phyloP scores from a whole-genome alignment of 1,140 invertebrate genomes.

The Heliconius congener region DNA sequence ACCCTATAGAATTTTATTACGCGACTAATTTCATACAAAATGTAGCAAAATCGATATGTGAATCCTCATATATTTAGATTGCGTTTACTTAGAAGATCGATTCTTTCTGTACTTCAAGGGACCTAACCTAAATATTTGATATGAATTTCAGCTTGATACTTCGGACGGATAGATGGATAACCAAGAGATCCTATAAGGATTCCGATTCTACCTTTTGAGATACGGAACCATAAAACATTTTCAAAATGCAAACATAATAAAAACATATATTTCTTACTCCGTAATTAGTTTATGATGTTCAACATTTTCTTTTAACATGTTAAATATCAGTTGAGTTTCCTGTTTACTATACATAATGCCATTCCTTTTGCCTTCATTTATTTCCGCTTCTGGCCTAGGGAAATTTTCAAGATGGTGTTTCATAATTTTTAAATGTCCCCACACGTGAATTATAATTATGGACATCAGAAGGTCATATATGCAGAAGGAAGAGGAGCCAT shows the following conservation, averaged over 20 bases:
- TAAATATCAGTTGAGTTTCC: background rate
- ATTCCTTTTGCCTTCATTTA: background rate
- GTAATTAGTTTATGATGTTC: background rate
- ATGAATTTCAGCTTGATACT: too few species aligned
- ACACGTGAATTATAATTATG: constrained; percentile 41
- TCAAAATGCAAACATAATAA: background rate
- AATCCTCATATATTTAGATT: too few species aligned
- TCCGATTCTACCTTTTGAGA: too few species aligned
- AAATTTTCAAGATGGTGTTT: constrained; percentile 40
- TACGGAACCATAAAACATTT: background rate
- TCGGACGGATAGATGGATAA: too few species aligned
- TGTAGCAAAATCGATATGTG: too few species aligned
- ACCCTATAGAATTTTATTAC: too few species aligned
- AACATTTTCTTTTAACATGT: constrained; percentile 2
- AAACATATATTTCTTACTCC: background rate
- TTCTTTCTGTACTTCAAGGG: too few species aligned
- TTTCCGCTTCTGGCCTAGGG: constrained; percentile 29
- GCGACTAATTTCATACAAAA: too few species aligned
- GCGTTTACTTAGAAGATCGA: too few species aligned
- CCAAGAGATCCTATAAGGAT: too few species aligned
- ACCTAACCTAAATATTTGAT: too few species aligned
- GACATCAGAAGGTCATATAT: constrained; percentile 40
- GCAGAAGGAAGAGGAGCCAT: constrained; percentile 35
- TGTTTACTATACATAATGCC: background rate
- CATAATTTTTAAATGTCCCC: constrained; percentile 49